These are phyloP conservation scores for Kryptolebias ocellatus DNA, from an alignment of 2,797 vertebrate species.

Conservation along the genomic window DNA sequence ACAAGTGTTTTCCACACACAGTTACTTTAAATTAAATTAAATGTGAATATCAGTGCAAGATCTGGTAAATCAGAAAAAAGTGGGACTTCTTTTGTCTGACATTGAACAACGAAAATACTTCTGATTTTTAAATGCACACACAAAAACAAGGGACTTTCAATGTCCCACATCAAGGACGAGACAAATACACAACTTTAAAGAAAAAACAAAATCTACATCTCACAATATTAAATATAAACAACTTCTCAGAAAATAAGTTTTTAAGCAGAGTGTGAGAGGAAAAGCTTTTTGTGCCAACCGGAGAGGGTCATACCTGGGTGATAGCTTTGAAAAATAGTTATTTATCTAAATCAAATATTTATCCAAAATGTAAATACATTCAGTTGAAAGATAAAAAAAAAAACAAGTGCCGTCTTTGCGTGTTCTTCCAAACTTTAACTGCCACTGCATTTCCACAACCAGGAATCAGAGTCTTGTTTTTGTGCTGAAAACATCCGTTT, in stretches of 20 bases:
- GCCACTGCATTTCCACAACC: slow-evolving; percentile 85
- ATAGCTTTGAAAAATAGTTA: slow-evolving; percentile 29
- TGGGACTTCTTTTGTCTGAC: neutral
- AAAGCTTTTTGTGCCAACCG: slow-evolving; percentile 27
- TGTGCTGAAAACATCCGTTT: neutral
- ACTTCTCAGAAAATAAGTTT: slow-evolving; percentile 71
- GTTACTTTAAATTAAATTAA: slow-evolving; percentile 2
- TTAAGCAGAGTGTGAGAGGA: slow-evolving; percentile 43
- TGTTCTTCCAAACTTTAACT: slow-evolving; percentile 4
- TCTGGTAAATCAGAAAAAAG: slow-evolving; percentile 7
- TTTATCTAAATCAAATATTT: slow-evolving; percentile 24
- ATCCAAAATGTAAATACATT: slow-evolving; percentile 35
- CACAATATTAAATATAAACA: slow-evolving; percentile 77
- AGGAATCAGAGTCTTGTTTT: slow-evolving; percentile 25
- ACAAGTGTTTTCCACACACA: neutral
- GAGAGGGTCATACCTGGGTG: slow-evolving; percentile 24
- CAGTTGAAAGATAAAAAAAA: slow-evolving; percentile 40
- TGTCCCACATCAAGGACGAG: slow-evolving; percentile 22
- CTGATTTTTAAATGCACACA: slow-evolving; percentile 28
- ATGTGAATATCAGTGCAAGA: neutral
- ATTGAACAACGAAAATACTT: slow-evolving; percentile 13
- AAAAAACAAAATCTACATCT: slow-evolving; percentile 65
- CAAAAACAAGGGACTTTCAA: slow-evolving; percentile 30
- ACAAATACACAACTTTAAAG: slow-evolving; percentile 30
- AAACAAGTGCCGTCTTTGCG: slow-evolving; percentile 31